Evolutionary conservation across 1,140 invertebrate genomes (phyloP).

Genomic region (Pissodes strobi): DNA sequence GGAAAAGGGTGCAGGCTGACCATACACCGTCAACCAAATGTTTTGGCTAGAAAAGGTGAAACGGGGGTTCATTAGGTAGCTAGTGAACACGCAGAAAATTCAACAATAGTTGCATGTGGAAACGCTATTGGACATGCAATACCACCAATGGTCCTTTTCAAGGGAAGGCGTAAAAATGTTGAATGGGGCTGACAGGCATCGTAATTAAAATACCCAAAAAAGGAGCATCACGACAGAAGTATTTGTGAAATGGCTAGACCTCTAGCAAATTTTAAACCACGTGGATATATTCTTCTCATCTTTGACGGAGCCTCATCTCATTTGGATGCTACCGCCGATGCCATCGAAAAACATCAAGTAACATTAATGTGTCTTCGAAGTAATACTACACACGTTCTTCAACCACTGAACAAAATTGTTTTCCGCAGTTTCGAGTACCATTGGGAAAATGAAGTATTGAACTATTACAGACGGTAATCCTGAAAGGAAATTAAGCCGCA

Average conservation of each 20-base stretch:
- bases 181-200: conserved; percentile 44
- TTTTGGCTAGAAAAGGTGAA: too few species aligned
- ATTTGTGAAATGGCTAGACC: conserved; percentile 51
- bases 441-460: too few species aligned
- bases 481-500: too few species aligned
- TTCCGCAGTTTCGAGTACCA: too few species aligned
- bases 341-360: conserved; percentile 49
- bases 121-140: conserved; percentile 53
- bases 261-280: conserved; percentile 45
- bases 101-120: conserved; percentile 50
- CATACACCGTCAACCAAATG: conserved; percentile 50
- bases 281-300: conserved; percentile 48
- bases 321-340: conserved; percentile 44
- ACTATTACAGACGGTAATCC: too few species aligned
- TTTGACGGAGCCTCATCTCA: conserved; percentile 54
- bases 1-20: conserved; percentile 55
- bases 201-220: conserved; percentile 47
- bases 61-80: conserved; percentile 47
- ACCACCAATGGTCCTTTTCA: conserved; percentile 55
- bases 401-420: too few species aligned
- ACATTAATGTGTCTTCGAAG: too few species aligned
- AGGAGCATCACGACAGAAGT: conserved; percentile 52
- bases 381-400: too few species aligned
- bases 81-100: conserved; percentile 51
- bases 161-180: conserved; percentile 47